phyloP scores from a whole-genome alignment of 2,113 vertebrate genomes.

The Callopanchax toddi region DNA sequence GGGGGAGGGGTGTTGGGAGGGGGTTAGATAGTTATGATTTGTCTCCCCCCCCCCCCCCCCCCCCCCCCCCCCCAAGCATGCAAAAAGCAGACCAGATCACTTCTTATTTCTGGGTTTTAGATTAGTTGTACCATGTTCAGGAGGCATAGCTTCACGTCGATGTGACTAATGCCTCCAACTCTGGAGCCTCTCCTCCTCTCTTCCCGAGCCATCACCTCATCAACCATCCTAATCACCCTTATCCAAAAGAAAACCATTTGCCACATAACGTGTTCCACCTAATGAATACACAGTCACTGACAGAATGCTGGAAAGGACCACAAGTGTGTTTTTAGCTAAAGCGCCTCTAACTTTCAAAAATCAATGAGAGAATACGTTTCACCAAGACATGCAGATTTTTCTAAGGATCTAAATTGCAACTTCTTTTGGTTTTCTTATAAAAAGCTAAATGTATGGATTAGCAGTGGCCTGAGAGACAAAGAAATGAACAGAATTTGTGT shows the following conservation, averaged over 20 bases:
- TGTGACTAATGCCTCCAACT: slow-evolving; percentile 59
- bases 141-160: slow-evolving; percentile 51
- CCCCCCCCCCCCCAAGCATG: slow-evolving; percentile 22
- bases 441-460: slow-evolving; percentile 16
- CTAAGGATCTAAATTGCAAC: slow-evolving; percentile 38
- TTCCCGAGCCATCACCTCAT: slow-evolving; percentile 58
- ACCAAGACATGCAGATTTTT: slow-evolving; percentile 18
- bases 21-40: slow-evolving; percentile 42
- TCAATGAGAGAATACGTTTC: slow-evolving; percentile 18
- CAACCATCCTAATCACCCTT: slow-evolving; percentile 68
- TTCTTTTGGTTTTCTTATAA: slow-evolving; percentile 26
- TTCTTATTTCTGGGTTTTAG: slow-evolving; percentile 46
- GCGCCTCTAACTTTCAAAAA: slow-evolving; percentile 2
- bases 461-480: slow-evolving; percentile 37
- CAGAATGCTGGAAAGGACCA: slow-evolving; percentile 40
- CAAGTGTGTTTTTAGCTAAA: slow-evolving; percentile 32
- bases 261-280: slow-evolving; percentile 49
- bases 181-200: slow-evolving; percentile 35
- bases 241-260: slow-evolving; percentile 61
- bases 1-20: not conserved
- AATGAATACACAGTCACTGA: slow-evolving; percentile 57
- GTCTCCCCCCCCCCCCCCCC: too few species aligned
- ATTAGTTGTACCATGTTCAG: slow-evolving; percentile 54
- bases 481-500: slow-evolving; percentile 38
- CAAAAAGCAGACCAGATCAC: slow-evolving; percentile 32